A percentile compares a stretch with the other conserved stretches of the same genome.
Conservation (phyloP, 2,113 vertebrate genomes). For the Erinaceus europaeus region DNA sequence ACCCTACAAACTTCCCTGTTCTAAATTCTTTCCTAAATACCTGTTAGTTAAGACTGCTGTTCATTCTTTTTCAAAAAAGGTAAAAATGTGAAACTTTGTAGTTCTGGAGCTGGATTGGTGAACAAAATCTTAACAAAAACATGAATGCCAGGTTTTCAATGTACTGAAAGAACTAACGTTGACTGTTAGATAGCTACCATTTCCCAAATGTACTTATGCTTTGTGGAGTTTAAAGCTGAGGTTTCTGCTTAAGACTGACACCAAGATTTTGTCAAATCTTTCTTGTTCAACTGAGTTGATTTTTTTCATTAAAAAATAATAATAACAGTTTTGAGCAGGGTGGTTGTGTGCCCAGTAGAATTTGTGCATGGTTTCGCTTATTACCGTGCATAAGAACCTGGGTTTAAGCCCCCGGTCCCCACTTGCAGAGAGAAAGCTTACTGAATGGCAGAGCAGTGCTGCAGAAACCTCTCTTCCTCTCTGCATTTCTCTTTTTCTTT, state of each 20-base stretch:
- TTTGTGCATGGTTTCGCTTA: too few relatives aligned
- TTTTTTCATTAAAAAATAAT: not conserved
- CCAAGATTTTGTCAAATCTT: slow-evolving; percentile 33
- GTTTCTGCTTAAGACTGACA: slow-evolving; percentile 5
- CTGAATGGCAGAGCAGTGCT: too few relatives aligned
- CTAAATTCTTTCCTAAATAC: slow-evolving; percentile 31
- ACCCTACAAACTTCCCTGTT: not conserved
- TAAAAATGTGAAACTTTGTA: slow-evolving; percentile 16
- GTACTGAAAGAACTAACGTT: slow-evolving; percentile 27
- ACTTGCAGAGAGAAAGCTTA: too few relatives aligned
- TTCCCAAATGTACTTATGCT: not conserved
- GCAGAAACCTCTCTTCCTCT: too few relatives aligned
- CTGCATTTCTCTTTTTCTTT: too few relatives aligned
- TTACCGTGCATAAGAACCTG: too few relatives aligned
- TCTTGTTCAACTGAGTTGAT: not conserved
- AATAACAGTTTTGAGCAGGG: too few relatives aligned
- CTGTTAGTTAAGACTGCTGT: not conserved
- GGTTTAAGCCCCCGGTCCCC: too few relatives aligned
- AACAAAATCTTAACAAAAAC: slow-evolving; percentile 16
- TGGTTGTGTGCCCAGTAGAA: too few relatives aligned
- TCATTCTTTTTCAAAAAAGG: not conserved
- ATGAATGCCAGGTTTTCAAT: not conserved
- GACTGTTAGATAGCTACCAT: not conserved
- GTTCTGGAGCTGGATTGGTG: not conserved
- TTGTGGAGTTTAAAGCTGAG: not conserved